Conservation (phyloP, 2,113 vertebrate species). For the Axis porcinus region DNA sequence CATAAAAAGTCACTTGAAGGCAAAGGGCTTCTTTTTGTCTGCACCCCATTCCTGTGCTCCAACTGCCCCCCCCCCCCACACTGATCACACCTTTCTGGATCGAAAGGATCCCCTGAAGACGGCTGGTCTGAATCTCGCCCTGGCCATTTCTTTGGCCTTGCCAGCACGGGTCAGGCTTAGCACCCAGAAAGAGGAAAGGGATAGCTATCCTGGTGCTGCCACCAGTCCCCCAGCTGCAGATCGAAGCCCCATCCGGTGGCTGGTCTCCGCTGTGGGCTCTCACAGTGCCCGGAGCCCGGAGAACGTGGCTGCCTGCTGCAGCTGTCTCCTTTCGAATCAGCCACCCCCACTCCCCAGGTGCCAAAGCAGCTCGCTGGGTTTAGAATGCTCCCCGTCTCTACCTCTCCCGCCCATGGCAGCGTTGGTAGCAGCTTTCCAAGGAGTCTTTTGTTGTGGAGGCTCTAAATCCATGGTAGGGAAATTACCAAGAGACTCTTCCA, state of each 20-base stretch:
- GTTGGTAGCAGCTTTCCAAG: slow-evolving; percentile 34
- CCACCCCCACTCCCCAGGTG: slow-evolving; percentile 54
- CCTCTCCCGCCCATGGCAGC: slow-evolving; percentile 22
- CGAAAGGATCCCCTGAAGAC: background rate
- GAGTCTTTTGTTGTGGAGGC: slow-evolving; percentile 67
- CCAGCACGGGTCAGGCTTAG: background rate
- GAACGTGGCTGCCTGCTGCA: slow-evolving; percentile 52
- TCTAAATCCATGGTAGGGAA: slow-evolving; percentile 69
- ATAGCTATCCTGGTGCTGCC: background rate
- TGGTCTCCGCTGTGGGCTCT: slow-evolving; percentile 40
- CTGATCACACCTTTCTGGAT: background rate
- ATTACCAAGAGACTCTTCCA: slow-evolving; percentile 72
- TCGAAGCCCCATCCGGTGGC: background rate
- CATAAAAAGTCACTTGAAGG: background rate
- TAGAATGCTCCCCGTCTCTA: background rate
- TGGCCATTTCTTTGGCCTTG: background rate
- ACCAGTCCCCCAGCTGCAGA: slow-evolving; percentile 23
- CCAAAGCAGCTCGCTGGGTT: slow-evolving; percentile 40
- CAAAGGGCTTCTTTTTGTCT: background rate
- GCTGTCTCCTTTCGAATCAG: slow-evolving; percentile 59
- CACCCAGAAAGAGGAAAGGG: background rate
- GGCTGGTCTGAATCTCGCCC: background rate
- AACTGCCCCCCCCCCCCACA: background rate
- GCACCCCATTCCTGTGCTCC: background rate
- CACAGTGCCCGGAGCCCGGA: background rate